These are phyloP conservation scores for Orchestes rusci DNA, from an alignment of 2,888 invertebrate species.

Conservation along the genomic window DNA sequence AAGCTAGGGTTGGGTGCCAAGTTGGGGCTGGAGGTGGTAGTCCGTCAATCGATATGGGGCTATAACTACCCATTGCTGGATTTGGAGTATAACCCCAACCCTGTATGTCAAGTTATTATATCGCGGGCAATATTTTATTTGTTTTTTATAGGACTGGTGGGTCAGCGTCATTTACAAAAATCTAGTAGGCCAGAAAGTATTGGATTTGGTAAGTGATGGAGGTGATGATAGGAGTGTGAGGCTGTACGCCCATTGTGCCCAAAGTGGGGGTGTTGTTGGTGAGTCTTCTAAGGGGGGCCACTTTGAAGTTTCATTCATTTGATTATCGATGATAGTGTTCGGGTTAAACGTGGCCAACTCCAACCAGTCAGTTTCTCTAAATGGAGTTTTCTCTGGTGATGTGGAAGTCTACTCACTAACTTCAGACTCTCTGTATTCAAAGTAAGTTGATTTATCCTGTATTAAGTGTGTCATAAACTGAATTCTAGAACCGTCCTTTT, in stretches of 20 bases:
- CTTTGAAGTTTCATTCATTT: too few species aligned
- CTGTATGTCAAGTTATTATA: too few species aligned
- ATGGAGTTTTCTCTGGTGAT: background rate
- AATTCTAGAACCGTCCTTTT: slow-evolving; percentile 50
- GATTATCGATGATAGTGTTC: background rate
- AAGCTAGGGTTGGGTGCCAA: slow-evolving; percentile 63
- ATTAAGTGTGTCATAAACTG: too few species aligned
- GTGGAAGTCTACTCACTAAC: background rate
- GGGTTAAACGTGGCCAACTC: background rate
- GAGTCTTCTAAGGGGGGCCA: too few species aligned
- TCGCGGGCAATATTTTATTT: too few species aligned
- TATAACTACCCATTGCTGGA: slow-evolving; percentile 61
- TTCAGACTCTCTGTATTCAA: background rate
- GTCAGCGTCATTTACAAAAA: slow-evolving; percentile 57
- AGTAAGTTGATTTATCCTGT: background rate
- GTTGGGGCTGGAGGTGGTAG: slow-evolving; percentile 57
- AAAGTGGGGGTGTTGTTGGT: slow-evolving; percentile 28
- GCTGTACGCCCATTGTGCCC: slow-evolving; percentile 65
- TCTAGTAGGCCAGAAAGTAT: slow-evolving; percentile 59
- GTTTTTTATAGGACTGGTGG: slow-evolving; percentile 54
- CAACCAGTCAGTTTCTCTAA: background rate
- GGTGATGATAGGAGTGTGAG: slow-evolving; percentile 46
- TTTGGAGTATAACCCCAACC: slow-evolving; percentile 53
- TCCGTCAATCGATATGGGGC: slow-evolving; percentile 61
- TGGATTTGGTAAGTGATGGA: slow-evolving; percentile 45